phyloP scores from a whole-genome alignment of 1,140 invertebrate species.

The Armadillidium nasatum region DNA sequence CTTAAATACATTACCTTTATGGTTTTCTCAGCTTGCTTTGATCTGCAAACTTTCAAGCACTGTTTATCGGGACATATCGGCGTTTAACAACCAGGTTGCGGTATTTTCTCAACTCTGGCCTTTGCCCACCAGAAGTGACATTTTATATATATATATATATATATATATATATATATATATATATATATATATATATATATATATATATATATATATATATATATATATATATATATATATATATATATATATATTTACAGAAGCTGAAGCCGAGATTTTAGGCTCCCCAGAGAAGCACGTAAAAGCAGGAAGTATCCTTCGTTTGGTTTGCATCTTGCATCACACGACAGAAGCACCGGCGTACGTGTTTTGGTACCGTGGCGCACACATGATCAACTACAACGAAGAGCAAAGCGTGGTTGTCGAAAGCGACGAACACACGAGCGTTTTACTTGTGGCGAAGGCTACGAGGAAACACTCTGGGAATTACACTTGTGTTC shows the following conservation, averaged over 20 bases:
- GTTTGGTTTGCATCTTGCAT: constrained; percentile 41
- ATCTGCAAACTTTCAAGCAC: too few species aligned
- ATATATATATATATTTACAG: constrained; percentile 18
- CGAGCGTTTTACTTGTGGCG: constrained; percentile 41
- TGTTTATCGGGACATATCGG: too few species aligned
- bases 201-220: too few species aligned
- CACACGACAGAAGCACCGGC: constrained; percentile 40
- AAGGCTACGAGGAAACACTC: constrained; percentile 53
- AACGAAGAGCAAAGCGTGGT: constrained; percentile 42
- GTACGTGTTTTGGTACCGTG: constrained; percentile 44
- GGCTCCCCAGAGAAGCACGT: constrained; percentile 42
- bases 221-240: too few species aligned
- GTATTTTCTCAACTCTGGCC: too few species aligned
- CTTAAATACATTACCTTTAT: too few species aligned
- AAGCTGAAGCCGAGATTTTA: constrained; percentile 41
- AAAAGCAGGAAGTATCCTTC: constrained; percentile 39
- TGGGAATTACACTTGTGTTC: constrained; percentile 69
- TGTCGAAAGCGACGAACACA: constrained; percentile 43
- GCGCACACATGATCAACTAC: constrained; percentile 42
- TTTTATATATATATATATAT: too few species aligned
- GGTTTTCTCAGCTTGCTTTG: too few species aligned
- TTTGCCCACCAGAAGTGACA: too few species aligned
- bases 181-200: too few species aligned
- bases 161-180: too few species aligned
- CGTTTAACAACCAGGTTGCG: too few species aligned